phyloP scores from a whole-genome alignment of 1,140 invertebrate genomes.

The Cyclina sinensis region DNA sequence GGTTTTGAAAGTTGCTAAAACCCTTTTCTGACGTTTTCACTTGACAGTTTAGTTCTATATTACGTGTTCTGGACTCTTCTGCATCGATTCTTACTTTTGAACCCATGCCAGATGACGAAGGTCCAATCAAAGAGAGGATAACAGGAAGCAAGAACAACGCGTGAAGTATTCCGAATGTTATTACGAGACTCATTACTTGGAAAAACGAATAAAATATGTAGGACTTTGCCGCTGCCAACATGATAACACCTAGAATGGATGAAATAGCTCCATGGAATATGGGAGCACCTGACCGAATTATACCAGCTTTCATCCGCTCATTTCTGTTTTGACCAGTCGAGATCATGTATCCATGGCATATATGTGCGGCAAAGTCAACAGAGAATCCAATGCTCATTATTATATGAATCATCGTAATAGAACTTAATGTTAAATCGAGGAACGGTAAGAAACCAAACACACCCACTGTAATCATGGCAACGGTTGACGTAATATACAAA shows the following conservation, averaged over 20 bases:
- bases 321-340: slow-evolving; percentile 87
- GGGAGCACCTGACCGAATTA: slow-evolving; percentile 96
- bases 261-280: slow-evolving; percentile 98
- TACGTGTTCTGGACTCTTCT: no score
- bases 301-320: slow-evolving; percentile 94
- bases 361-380: slow-evolving; percentile 98
- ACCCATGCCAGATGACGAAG: not conserved
- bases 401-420: slow-evolving; percentile 99
- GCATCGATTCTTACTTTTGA: no score
- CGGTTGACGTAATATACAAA: slow-evolving; percentile 97
- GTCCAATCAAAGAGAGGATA: slow-evolving; percentile 90
- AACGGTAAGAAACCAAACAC: slow-evolving; percentile 98
- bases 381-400: slow-evolving; percentile 99
- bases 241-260: slow-evolving; percentile 96
- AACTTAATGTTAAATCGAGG: slow-evolving; percentile 98
- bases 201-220: slow-evolving; percentile 99
- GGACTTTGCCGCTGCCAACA: slow-evolving; percentile 95
- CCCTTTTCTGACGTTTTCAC: no score
- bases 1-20: no score
- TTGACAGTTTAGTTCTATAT: no score
- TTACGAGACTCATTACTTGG: slow-evolving; percentile 98
- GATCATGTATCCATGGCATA: slow-evolving; percentile 98
- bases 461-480: slow-evolving; percentile 98
- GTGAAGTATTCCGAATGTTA: slow-evolving; percentile 97
- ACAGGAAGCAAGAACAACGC: slow-evolving; percentile 97